Percentiles rank a stretch among this genome's conserved stretches.
Conservation (phyloP, 2,113 vertebrate species). For the Centropristis striata region DNA sequence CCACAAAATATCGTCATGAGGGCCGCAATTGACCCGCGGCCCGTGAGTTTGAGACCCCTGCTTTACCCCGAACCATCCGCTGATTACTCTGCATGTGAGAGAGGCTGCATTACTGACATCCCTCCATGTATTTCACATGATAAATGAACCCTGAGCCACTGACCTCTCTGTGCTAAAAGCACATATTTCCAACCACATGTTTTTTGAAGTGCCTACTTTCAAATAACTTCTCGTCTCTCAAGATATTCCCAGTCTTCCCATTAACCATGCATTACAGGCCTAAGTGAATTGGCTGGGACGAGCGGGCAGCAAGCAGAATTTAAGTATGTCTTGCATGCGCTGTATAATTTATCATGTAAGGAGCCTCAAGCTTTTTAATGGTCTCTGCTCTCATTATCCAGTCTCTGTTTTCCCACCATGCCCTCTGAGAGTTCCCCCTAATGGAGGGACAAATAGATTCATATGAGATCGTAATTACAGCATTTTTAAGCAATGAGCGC, state of each 20-base stretch:
- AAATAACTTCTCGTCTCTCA: conserved; percentile 61
- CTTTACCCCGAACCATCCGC: background rate
- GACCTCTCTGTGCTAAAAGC: conserved; percentile 49
- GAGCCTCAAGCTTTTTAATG: conserved; percentile 79
- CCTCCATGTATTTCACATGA: conserved; percentile 46
- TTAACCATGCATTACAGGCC: conserved; percentile 80
- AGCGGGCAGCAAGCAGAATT: conserved; percentile 67
- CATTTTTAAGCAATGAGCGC: conserved; percentile 63
- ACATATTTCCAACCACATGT: conserved; percentile 41
- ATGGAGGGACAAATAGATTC: conserved; percentile 81
- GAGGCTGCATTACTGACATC: conserved; percentile 40
- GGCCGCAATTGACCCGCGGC: too few species aligned
- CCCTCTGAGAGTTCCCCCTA: conserved; percentile 71
- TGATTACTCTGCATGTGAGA: conserved; percentile 12
- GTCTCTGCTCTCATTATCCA: conserved; percentile 80
- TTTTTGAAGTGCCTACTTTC: conserved; percentile 57
- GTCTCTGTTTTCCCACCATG: conserved; percentile 69
- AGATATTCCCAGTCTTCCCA: conserved; percentile 74
- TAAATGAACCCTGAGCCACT: conserved; percentile 46
- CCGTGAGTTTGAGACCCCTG: too few species aligned
- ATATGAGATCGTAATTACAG: conserved; percentile 75
- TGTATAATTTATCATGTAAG: conserved; percentile 81
- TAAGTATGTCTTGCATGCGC: conserved; percentile 73
- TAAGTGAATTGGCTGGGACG: conserved; percentile 75
- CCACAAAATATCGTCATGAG: too few species aligned